Evolutionary conservation across 2,888 invertebrate species (phyloP).

Genomic region (Tipula lateralis): DNA sequence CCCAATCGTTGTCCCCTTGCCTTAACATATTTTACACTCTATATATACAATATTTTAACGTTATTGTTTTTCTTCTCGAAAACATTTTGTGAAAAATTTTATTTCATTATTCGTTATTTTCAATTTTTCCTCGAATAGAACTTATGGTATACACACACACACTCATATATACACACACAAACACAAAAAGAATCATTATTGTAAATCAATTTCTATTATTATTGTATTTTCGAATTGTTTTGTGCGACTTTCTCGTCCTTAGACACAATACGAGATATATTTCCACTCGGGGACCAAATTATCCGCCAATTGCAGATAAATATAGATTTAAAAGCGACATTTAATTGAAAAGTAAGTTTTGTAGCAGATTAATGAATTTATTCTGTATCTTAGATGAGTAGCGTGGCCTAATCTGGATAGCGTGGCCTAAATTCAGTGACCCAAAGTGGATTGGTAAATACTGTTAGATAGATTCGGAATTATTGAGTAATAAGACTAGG

Average conservation of each 20-base stretch:
- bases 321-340: neutral
- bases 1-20: neutral
- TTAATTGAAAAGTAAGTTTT: too few species aligned
- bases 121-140: neutral
- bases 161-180: neutral
- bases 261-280: neutral
- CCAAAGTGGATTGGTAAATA: too few species aligned
- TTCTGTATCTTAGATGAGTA: too few species aligned
- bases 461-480: too few species aligned
- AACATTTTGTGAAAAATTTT: neutral
- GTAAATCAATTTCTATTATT: neutral
- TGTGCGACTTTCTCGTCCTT: neutral
- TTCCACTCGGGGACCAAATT: neutral
- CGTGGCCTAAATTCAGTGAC: too few species aligned
- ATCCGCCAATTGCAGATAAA: neutral
- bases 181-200: neutral
- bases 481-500: too few species aligned
- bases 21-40: neutral
- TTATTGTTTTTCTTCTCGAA: neutral
- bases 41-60: neutral
- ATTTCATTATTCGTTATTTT: slow-evolving; percentile 5
- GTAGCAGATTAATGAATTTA: too few species aligned
- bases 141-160: neutral
- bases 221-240: neutral
- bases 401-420: too few species aligned